Conservation (phyloP, 2,797 vertebrate species). For the Lates japonicus region DNA sequence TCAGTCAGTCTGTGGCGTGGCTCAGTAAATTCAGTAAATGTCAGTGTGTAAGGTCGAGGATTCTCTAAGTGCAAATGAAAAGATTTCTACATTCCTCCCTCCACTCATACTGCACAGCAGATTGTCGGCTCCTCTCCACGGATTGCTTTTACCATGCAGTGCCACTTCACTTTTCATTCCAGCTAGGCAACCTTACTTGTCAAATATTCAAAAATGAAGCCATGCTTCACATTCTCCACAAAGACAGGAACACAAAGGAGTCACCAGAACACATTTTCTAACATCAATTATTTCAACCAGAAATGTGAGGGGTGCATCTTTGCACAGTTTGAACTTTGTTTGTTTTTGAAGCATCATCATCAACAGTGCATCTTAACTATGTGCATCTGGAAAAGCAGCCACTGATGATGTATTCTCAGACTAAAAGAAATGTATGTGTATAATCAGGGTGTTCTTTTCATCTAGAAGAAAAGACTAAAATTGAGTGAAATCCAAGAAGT, state of each 20-base stretch:
- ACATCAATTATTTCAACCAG: background rate
- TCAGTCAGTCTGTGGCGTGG: background rate
- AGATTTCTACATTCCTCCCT: constrained; percentile 5
- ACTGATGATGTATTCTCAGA: background rate
- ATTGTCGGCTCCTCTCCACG: background rate
- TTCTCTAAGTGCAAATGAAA: constrained; percentile 19
- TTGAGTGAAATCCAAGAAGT: background rate
- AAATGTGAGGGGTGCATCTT: background rate
- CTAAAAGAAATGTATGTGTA: background rate
- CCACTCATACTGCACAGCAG: background rate
- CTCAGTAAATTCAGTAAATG: constrained; percentile 15
- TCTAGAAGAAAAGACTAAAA: background rate
- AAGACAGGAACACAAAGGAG: constrained; percentile 4
- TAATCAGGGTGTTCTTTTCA: background rate
- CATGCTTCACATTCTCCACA: constrained; percentile 1
- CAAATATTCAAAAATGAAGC: constrained; percentile 17
- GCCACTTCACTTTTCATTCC: constrained; percentile 6
- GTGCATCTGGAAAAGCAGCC: background rate
- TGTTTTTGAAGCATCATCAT: background rate
- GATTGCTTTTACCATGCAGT: background rate
- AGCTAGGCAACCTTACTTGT: background rate
- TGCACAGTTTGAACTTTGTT: background rate
- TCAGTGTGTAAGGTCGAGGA: constrained; percentile 3
- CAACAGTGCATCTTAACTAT: background rate
- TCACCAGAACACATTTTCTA: background rate